Evolutionary conservation across 2,113 vertebrate species (phyloP).

Genomic region (Nothocercus julius): DNA sequence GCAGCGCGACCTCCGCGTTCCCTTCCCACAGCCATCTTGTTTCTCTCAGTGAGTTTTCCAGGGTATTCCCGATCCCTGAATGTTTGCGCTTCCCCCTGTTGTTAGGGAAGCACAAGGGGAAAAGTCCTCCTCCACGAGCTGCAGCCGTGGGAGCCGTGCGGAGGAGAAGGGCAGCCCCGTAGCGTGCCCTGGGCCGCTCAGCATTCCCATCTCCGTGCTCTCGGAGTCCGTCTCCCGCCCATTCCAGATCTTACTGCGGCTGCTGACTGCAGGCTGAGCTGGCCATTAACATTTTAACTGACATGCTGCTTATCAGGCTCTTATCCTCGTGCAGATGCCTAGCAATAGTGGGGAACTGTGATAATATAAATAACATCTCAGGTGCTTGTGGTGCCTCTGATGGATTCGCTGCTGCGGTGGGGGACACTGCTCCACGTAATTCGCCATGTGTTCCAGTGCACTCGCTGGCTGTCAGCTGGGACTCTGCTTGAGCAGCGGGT

Average conservation of each 20-base stretch:
- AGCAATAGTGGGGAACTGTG: background rate
- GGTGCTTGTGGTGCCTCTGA: rapidly evolving
- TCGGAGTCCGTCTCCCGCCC: background rate
- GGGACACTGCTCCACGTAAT: background rate
- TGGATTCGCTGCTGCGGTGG: background rate
- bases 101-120: background rate
- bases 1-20: rapidly evolving
- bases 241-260: background rate
- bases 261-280: background rate
- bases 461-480: background rate
- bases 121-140: background rate
- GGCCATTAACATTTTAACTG: background rate
- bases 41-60: background rate
- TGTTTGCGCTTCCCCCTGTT: background rate
- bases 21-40: rapidly evolving
- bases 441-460: background rate
- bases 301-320: background rate
- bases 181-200: background rate
- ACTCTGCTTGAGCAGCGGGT: background rate
- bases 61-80: background rate
- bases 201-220: background rate
- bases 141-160: background rate
- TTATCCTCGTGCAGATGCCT: background rate
- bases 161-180: rapidly evolving
- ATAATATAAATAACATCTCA: rapidly evolving